phyloP scores from a whole-genome alignment of 2,797 vertebrate genomes.

The Pteropus rufus region DNA sequence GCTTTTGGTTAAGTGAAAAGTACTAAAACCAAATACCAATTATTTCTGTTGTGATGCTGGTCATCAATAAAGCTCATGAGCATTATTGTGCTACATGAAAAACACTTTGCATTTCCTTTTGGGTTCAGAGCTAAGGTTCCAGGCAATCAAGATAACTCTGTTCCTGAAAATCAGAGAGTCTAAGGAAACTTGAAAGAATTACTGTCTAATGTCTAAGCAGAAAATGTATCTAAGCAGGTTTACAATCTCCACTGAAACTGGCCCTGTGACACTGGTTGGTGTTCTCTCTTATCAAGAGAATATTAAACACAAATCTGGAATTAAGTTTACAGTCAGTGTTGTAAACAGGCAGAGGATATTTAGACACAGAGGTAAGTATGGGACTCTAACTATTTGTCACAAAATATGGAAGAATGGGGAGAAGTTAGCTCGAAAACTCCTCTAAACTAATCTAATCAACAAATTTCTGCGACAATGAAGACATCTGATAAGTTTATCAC shows the following conservation, averaged over 20 bases:
- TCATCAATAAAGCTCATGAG: not conserved
- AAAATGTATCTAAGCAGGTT: slow-evolving; percentile 9
- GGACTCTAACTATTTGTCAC: slow-evolving; percentile 7
- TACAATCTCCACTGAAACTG: not conserved
- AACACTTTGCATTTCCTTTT: not conserved
- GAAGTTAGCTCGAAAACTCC: not conserved
- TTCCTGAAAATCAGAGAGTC: not conserved
- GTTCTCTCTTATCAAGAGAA: slow-evolving; percentile 33
- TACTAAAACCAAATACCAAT: not conserved
- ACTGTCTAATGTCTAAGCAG: not conserved
- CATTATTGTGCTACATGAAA: not conserved
- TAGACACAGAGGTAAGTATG: not conserved
- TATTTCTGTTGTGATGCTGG: not conserved
- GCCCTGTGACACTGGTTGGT: not conserved
- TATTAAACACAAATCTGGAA: slow-evolving; percentile 24
- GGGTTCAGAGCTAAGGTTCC: not conserved
- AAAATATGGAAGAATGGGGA: not conserved
- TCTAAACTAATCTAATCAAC: slow-evolving; percentile 43
- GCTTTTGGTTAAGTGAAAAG: slow-evolving; percentile 3
- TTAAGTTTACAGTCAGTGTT: slow-evolving; percentile 24
- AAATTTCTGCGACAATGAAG: slow-evolving; percentile 57
- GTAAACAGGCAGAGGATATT: slow-evolving; percentile 7
- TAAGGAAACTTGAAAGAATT: not conserved
- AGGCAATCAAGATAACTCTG: not conserved
- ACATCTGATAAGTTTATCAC: slow-evolving; percentile 59